Evolutionary conservation across 2,797 vertebrate species (phyloP).

Genomic region (Sphaeramia orbicularis): DNA sequence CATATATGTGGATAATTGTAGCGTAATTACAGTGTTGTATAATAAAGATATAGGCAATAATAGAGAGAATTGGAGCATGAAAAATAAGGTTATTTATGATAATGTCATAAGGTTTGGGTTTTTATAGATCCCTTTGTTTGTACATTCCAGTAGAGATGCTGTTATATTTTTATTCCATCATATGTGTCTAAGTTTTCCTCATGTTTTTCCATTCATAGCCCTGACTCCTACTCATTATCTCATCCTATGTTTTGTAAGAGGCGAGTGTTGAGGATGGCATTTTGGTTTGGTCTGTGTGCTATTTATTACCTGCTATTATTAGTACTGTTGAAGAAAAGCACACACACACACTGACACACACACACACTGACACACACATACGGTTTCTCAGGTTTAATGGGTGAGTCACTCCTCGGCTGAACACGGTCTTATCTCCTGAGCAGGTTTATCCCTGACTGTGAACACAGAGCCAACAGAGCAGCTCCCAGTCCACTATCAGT

Average conservation of each 20-base stretch:
- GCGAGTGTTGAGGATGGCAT: constrained; percentile 57
- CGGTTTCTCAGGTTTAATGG: constrained; percentile 70
- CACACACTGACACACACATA: constrained; percentile 22
- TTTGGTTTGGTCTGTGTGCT: constrained; percentile 71
- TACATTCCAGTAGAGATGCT: neutral
- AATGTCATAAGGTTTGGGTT: constrained; percentile 15
- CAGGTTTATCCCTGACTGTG: constrained; percentile 68
- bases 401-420: constrained; percentile 76
- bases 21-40: too few species aligned
- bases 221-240: constrained; percentile 40
- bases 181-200: constrained; percentile 19
- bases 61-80: too few species aligned
- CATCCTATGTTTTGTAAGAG: constrained; percentile 65
- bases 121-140: constrained; percentile 13
- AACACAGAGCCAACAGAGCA: constrained; percentile 47
- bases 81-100: too few species aligned
- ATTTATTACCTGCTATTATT: constrained; percentile 81
- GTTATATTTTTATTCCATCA: constrained; percentile 17
- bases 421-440: constrained; percentile 72
- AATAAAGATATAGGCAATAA: too few species aligned
- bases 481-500: constrained; percentile 43
- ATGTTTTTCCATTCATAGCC: constrained; percentile 27
- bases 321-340: constrained; percentile 49
- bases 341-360: constrained; percentile 27
- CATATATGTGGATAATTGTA: too few species aligned